Evolutionary conservation across 2,113 vertebrate species (phyloP).

Genomic region (Heliornis fulica): DNA sequence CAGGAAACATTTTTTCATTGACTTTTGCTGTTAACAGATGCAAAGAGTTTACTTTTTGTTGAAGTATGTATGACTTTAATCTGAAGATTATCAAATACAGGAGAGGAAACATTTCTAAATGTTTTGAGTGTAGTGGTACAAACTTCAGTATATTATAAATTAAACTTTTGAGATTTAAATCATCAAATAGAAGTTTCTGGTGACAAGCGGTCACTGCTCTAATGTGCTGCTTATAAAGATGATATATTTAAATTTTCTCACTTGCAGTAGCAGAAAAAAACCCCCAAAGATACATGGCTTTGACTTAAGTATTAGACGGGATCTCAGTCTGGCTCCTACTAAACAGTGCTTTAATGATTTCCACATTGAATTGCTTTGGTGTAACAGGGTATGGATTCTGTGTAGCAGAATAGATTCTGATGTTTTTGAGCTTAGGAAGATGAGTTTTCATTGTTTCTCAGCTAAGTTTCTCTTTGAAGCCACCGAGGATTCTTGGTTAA

Average conservation of each 20-base stretch:
- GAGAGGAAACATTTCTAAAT: neutral
- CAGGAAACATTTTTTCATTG: conserved; percentile 45
- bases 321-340: neutral
- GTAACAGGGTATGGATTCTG: neutral
- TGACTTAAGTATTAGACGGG: neutral
- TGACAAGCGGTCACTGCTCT: neutral
- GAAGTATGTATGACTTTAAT: neutral
- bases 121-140: neutral
- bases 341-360: neutral
- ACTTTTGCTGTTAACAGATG: conserved; percentile 26
- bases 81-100: neutral
- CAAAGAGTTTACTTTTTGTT: conserved; percentile 30
- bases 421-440: neutral
- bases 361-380: neutral
- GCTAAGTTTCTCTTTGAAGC: neutral
- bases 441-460: neutral
- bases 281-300: neutral
- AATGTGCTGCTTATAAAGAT: neutral
- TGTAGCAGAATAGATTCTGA: neutral
- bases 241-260: conserved; percentile 6
- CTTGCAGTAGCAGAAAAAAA: neutral
- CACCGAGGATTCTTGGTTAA: neutral
- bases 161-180: neutral
- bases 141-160: neutral
- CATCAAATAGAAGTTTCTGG: neutral